These are phyloP conservation scores for zebrafish (Danio rerio) DNA, from an alignment of 2,113 vertebrate genomes.

Conservation along the genomic window DNA sequence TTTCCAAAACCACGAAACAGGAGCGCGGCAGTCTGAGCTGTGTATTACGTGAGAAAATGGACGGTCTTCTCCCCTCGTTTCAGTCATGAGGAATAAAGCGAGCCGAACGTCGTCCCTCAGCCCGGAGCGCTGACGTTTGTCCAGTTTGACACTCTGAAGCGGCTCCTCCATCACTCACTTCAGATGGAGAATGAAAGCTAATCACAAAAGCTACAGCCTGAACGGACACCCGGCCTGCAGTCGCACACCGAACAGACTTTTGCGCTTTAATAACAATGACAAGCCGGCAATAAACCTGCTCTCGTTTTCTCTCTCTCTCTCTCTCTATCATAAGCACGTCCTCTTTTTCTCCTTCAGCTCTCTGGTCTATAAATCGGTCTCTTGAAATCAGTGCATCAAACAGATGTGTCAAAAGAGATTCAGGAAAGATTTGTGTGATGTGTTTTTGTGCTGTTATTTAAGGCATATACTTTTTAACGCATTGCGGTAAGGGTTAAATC, in stretches of 20 bases:
- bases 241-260: no score
- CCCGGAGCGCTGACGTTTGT: slow-evolving; percentile 34
- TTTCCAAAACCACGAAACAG: not conserved
- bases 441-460: not conserved
- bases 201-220: slow-evolving; percentile 6
- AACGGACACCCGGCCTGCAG: not conserved
- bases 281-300: slow-evolving; percentile 23
- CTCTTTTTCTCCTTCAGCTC: slow-evolving; percentile 42
- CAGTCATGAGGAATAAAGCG: slow-evolving; percentile 35
- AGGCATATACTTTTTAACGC: not conserved
- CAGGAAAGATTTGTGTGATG: slow-evolving; percentile 14
- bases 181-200: slow-evolving; percentile 34
- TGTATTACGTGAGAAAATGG: slow-evolving; percentile 15
- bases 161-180: slow-evolving; percentile 42
- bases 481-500: no score
- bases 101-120: slow-evolving; percentile 5
- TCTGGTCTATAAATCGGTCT: slow-evolving; percentile 61
- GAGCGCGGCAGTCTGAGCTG: not conserved
- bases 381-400: slow-evolving; percentile 62
- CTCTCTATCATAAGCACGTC: slow-evolving; percentile 40
- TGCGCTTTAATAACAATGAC: slow-evolving; percentile 53
- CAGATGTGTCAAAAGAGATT: slow-evolving; percentile 57
- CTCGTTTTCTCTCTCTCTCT: no score
- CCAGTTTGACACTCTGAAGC: slow-evolving; percentile 29
- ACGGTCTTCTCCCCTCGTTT: slow-evolving; percentile 5